A percentile compares a stretch with the other conserved stretches of the same genome.
Evolutionary conservation across 2,888 invertebrate genomes (phyloP).

Genomic region (Anaspis maculata): DNA sequence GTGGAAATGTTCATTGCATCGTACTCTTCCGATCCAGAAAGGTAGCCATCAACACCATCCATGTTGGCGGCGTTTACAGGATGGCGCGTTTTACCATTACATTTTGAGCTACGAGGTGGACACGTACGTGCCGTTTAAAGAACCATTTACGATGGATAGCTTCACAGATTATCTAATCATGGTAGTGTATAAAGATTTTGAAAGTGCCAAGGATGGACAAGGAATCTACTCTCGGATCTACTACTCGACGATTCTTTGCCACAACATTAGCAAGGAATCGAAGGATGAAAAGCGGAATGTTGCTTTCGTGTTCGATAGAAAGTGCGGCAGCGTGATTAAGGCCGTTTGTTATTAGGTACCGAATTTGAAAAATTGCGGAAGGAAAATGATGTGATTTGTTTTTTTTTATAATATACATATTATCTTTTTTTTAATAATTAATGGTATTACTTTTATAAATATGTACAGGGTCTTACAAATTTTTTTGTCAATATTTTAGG

Average conservation of each 20-base stretch:
- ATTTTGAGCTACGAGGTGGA: too few species aligned
- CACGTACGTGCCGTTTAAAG: constrained; percentile 21
- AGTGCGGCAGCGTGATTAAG: constrained; percentile 29
- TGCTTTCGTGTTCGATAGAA: constrained; percentile 28
- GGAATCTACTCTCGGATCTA: too few species aligned
- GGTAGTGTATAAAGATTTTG: constrained; percentile 26
- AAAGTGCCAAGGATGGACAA: constrained; percentile 4
- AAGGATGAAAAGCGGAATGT: constrained; percentile 17
- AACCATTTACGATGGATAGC: constrained; percentile 24
- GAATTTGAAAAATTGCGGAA: constrained; percentile 6
- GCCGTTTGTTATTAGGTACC: constrained; percentile 34
- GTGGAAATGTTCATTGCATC: too few species aligned
- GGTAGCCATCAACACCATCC: too few species aligned
- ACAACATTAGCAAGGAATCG: constrained; percentile 28
- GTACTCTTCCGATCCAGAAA: too few species aligned
- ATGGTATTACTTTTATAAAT: too few species aligned
- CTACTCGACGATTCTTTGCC: constrained; percentile 25
- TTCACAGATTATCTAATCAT: constrained; percentile 26
- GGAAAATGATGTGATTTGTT: neutral
- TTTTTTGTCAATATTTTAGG: too few species aligned
- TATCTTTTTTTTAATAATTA: too few species aligned
- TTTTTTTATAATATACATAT: too few species aligned
- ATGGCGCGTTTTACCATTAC: too few species aligned
- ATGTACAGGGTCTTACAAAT: too few species aligned
- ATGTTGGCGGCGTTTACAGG: too few species aligned